Conservation (phyloP, 2,113 vertebrate genomes). For the Phalacrocorax carbo region DNA sequence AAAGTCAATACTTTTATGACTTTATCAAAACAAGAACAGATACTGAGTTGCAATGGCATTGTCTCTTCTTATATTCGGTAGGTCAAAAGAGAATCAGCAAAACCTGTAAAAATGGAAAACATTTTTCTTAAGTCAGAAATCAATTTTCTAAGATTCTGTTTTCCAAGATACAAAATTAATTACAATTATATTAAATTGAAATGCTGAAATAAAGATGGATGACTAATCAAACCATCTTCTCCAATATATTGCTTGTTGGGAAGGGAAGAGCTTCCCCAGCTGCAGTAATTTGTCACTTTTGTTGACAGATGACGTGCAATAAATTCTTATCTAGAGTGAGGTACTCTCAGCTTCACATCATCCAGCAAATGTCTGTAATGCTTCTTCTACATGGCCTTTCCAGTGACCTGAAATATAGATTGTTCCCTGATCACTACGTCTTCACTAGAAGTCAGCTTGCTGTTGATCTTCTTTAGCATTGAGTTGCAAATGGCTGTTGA, state of each 20-base stretch:
- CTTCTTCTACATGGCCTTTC: neutral
- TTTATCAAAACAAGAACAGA: neutral
- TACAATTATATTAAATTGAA: slow-evolving; percentile 43
- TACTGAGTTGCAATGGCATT: neutral
- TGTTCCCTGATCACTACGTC: neutral
- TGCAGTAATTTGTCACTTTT: slow-evolving; percentile 61
- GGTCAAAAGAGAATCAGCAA: neutral
- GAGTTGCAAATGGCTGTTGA: neutral
- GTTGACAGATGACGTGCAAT: slow-evolving; percentile 44
- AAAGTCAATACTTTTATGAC: neutral
- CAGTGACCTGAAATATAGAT: slow-evolving; percentile 13
- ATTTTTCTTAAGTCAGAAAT: slow-evolving; percentile 24
- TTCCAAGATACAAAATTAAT: slow-evolving; percentile 57
- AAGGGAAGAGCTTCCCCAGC: slow-evolving; percentile 24
- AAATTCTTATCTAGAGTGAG: slow-evolving; percentile 56
- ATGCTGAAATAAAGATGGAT: slow-evolving; percentile 57
- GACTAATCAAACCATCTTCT: neutral
- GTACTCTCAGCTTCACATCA: slow-evolving; percentile 24
- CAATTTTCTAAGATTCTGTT: neutral
- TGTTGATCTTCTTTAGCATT: neutral
- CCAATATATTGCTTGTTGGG: slow-evolving; percentile 38
- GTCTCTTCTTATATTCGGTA: neutral
- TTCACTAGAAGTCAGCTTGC: neutral
- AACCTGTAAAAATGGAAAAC: neutral
- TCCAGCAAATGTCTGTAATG: slow-evolving; percentile 25